Base-by-base conservation (phyloP, 2,797 vertebrate species). In the Pogoniulus pusillus region DNA sequence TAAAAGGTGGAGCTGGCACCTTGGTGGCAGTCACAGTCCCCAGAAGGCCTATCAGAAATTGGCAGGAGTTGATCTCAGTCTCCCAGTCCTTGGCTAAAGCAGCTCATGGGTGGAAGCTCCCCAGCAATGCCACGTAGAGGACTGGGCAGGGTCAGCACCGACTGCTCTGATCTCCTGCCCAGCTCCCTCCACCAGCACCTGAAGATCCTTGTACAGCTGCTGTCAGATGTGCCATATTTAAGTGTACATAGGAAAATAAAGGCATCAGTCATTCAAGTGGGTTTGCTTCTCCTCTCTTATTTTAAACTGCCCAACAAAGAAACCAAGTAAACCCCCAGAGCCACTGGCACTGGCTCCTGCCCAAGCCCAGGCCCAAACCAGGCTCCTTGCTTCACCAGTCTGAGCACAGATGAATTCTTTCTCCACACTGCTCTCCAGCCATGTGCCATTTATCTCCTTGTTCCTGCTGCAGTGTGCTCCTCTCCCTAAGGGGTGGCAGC, bases 171-270 rank as follows among this genome's bases (percentile, higher is more conserved):
- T 95, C 95, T 96, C 93, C 92, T 96, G 93, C 96, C 83, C 91
- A 91, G 93, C 95, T 97, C 95, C 49, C 93, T 96, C 51, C 93
- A 94, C 89, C 90, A 96, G 91, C 30, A 94, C 92, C 93, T 93
- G 85, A 82, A 92, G 70, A 96, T 93, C 95, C 93, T 94, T 64
- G 83, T 96, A 95, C 91, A 97, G 96, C 94, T 96, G 93, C 95
- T 96, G 93, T 96, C 95, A 91, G 88, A 96, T 96, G 89, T 96
- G 93, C 90, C 93, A 95, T 97, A 97, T 97, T 97, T 97, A 97
- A 97, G 85, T 96, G 95, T 97, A 97, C 95, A 97, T 97, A 97
- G 95, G 94, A 96, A 97, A 97, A 97, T 97, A 97, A 97, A 98
- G 88, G 86, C 94, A 77, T 81, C 95, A 94, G 94, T 95, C 97